Conservation (phyloP, 2,797 vertebrate species). For the Scleropages formosus region DNA sequence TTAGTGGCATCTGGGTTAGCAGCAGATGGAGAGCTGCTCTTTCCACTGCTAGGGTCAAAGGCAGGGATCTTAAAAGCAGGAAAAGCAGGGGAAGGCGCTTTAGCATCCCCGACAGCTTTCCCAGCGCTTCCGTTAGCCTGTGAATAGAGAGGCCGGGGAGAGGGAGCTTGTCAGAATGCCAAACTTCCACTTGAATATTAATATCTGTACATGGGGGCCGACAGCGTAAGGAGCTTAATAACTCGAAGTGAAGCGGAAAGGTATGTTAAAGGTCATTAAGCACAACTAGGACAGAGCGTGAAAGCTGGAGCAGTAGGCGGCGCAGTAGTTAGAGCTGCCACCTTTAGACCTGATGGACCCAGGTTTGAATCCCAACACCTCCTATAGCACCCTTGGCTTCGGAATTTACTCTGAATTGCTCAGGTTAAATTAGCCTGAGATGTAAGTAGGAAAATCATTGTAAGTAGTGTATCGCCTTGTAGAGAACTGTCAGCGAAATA, state of each 20-base stretch:
- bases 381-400: too few relatives aligned
- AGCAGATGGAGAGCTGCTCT: constrained; percentile 82
- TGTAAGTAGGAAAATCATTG: too few relatives aligned
- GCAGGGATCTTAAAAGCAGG: constrained; percentile 98
- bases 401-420: too few relatives aligned
- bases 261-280: too few relatives aligned
- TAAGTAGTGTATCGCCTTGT: too few relatives aligned
- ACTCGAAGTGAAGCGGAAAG: constrained; percentile 54
- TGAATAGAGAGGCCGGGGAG: constrained; percentile 93
- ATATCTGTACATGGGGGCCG: constrained; percentile 54
- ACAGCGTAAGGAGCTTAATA: constrained; percentile 60
- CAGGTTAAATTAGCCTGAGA: too few relatives aligned
- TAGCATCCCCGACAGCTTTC: constrained; percentile 98
- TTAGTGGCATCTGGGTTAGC: constrained; percentile 82
- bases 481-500: too few relatives aligned
- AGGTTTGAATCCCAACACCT: too few relatives aligned
- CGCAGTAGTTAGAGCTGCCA: too few relatives aligned
- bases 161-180: constrained; percentile 81
- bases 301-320: too few relatives aligned
- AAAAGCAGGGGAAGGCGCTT: constrained; percentile 89
- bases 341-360: too few relatives aligned
- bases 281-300: too few relatives aligned
- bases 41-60: constrained; percentile 95
- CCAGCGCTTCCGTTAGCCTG: constrained; percentile 99
- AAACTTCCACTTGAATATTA: constrained; percentile 51